Evolutionary conservation across 2,113 vertebrate species (phyloP).

Genomic region (Xyrauchen texanus): DNA sequence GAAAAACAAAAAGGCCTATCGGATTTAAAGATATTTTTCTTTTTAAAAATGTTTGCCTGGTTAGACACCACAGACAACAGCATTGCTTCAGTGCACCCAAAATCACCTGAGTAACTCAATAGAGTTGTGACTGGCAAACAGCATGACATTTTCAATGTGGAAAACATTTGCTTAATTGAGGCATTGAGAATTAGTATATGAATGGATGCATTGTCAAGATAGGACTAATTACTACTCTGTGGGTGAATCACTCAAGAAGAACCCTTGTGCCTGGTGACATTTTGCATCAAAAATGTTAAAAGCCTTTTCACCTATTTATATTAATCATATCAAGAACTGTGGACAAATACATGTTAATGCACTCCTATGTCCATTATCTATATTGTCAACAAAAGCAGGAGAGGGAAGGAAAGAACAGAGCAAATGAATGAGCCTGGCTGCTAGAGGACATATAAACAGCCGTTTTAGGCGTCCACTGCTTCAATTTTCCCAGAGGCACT

Average conservation of each 20-base stretch:
- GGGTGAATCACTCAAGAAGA: constrained; percentile 58
- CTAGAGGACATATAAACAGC: constrained; percentile 44
- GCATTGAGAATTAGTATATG: constrained; percentile 54
- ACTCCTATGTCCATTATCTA: constrained; percentile 46
- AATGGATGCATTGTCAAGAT: constrained; percentile 55
- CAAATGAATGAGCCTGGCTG: constrained; percentile 34
- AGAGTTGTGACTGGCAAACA: constrained; percentile 48
- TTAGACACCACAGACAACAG: constrained; percentile 47
- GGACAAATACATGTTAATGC: constrained; percentile 35
- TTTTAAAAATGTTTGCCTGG: not conserved
- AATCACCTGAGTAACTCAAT: constrained; percentile 23
- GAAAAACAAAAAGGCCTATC: not conserved
- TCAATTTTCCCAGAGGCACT: constrained; percentile 55
- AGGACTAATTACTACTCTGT: constrained; percentile 59
- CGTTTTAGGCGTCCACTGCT: constrained; percentile 51
- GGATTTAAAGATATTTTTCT: not conserved
- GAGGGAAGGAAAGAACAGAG: constrained; percentile 24
- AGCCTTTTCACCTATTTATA: constrained; percentile 59
- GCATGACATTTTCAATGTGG: constrained; percentile 49
- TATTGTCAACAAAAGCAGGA: constrained; percentile 41
- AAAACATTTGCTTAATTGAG: constrained; percentile 58
- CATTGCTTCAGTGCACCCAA: constrained; percentile 46
- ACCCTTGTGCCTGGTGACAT: constrained; percentile 53
- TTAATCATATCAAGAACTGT: constrained; percentile 45
- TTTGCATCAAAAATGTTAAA: constrained; percentile 60